These are phyloP conservation scores for Sphenodon punctatus DNA, from an alignment of 2,797 vertebrate genomes.

Conservation along the genomic window DNA sequence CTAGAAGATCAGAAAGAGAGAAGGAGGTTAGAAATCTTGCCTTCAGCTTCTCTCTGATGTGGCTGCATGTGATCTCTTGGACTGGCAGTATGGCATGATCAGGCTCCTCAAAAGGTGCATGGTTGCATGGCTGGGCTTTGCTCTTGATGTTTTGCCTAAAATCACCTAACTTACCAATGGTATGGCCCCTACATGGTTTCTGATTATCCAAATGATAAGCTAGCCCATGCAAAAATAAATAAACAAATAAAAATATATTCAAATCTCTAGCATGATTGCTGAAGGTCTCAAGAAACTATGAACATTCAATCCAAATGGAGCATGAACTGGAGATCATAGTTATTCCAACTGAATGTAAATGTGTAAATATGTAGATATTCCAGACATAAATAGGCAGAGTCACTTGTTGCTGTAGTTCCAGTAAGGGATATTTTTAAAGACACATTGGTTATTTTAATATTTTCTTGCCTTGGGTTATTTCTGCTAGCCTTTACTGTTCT, in stretches of 20 bases:
- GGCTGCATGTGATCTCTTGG: conserved; percentile 28
- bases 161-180: background rate
- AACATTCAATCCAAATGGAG: conserved; percentile 30
- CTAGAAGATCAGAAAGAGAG: conserved; percentile 83
- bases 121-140: conserved; percentile 44
- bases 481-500: background rate
- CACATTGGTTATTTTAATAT: background rate
- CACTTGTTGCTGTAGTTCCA: background rate
- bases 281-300: conserved; percentile 36
- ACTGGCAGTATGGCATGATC: background rate
- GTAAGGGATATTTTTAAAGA: conserved; percentile 18
- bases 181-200: background rate
- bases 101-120: conserved; percentile 11
- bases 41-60: conserved; percentile 10
- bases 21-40: conserved; percentile 84
- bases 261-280: no score
- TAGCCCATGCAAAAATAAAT: no score
- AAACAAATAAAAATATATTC: no score
- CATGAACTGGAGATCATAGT: background rate
- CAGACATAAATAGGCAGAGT: no score
- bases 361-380: no score
- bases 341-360: background rate
- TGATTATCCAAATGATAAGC: background rate
- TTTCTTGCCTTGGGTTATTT: background rate
- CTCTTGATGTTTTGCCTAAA: conserved; percentile 9